Conservation (phyloP, 2,113 vertebrate genomes). For the Thamnophis sirtalis region DNA sequence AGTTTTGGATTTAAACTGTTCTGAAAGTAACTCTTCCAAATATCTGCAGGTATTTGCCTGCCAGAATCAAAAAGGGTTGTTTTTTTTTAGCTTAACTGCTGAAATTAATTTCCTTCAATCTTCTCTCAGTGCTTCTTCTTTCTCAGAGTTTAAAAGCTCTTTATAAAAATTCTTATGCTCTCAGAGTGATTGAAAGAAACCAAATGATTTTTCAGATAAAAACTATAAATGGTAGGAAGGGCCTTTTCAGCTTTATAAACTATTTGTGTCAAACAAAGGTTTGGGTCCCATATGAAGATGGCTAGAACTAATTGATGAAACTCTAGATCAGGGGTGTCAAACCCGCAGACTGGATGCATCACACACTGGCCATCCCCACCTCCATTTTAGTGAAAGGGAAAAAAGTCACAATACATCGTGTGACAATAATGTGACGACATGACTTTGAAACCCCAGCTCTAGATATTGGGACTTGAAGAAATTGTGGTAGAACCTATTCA, state of each 20-base stretch:
- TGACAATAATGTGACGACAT: too few species aligned
- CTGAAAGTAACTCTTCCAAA: neutral
- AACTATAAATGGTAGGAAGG: neutral
- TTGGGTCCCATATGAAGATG: neutral
- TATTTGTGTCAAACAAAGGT: neutral
- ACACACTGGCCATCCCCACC: too few species aligned
- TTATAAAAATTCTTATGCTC: neutral
- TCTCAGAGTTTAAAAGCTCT: neutral
- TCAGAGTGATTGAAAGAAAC: neutral
- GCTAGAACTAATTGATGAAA: neutral
- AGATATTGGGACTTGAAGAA: neutral
- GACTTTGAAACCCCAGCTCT: too few species aligned
- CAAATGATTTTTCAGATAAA: neutral
- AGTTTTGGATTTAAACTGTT: neutral
- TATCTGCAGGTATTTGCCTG: neutral
- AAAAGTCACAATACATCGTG: too few species aligned
- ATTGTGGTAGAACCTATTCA: neutral
- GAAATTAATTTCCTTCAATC: neutral
- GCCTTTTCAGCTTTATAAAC: neutral
- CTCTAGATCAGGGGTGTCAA: neutral
- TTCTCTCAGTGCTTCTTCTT: neutral
- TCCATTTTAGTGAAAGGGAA: too few species aligned
- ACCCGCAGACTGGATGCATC: accelerated
- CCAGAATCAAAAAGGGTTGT: neutral
- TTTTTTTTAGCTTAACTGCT: neutral